These are phyloP conservation scores for Drosophila ficusphila DNA, from an alignment of 1,140 invertebrate species.

Conservation along the genomic window DNA sequence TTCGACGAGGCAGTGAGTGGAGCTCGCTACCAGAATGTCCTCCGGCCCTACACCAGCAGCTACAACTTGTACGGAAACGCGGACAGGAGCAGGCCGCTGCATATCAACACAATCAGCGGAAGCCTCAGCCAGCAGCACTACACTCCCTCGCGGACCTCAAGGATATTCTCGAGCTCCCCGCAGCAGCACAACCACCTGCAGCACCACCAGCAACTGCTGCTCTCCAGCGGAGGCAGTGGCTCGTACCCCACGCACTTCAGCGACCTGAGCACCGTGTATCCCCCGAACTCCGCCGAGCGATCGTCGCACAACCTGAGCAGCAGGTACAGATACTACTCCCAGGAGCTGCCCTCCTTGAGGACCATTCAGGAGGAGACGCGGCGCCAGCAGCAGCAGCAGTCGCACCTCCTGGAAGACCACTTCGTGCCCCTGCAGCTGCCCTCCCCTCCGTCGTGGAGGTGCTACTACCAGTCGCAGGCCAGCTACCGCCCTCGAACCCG, in stretches of 20 bases:
- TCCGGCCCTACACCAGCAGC: constrained; percentile 60
- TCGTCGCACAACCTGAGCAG: constrained; percentile 89
- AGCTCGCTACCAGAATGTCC: constrained; percentile 73
- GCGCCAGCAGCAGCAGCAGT: constrained; percentile 65
- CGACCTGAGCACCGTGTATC: constrained; percentile 94
- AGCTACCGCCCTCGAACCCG: constrained; percentile 85
- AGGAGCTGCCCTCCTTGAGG: constrained; percentile 89
- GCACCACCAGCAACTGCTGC: constrained; percentile 83
- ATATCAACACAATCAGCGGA: constrained; percentile 78
- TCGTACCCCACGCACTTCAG: constrained; percentile 89
- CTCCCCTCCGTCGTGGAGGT: constrained; percentile 84
- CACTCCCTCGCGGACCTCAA: constrained; percentile 85
- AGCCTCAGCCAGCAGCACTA: constrained; percentile 58
- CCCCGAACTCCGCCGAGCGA: constrained; percentile 90
- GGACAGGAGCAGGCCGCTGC: constrained; percentile 62
- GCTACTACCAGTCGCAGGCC: constrained; percentile 78
- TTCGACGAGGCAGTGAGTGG: constrained; percentile 52
- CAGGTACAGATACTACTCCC: constrained; percentile 88
- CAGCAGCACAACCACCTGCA: constrained; percentile 78
- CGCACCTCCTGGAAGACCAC: constrained; percentile 68
- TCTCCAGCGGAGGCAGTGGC: constrained; percentile 22
- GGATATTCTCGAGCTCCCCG: constrained; percentile 89
- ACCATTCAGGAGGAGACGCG: constrained; percentile 90
- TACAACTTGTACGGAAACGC: constrained; percentile 63
- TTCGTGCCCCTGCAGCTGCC: constrained; percentile 87